A percentile compares a stretch with the other conserved stretches of the same genome.
Evolutionary conservation across 2,113 vertebrate species (phyloP).

Genomic region (Motacilla alba): DNA sequence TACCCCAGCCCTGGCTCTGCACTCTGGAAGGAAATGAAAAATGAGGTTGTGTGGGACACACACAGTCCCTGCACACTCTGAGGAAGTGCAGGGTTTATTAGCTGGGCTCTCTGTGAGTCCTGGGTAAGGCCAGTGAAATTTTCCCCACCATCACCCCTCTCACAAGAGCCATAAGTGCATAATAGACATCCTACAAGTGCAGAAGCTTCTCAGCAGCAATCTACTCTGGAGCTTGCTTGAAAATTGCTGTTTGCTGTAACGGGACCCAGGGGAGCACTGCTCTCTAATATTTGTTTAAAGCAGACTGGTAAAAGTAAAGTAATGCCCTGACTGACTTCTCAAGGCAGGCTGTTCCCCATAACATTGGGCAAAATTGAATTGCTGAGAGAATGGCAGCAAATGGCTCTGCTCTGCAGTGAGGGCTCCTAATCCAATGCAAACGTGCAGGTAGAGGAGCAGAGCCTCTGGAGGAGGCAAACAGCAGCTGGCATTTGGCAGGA

Average conservation of each 20-base stretch:
- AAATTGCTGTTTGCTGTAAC: slow-evolving; percentile 61
- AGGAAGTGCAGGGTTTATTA: not conserved
- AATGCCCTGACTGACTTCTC: slow-evolving; percentile 21
- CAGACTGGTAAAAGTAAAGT: slow-evolving; percentile 42
- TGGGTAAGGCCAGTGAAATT: not conserved
- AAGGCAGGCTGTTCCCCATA: not conserved
- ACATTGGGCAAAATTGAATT: not conserved
- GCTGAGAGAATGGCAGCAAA: not conserved
- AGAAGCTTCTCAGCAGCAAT: slow-evolving; percentile 36
- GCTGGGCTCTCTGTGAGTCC: not conserved
- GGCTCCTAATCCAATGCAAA: not conserved
- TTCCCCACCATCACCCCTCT: not conserved
- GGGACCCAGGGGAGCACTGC: slow-evolving; percentile 39
- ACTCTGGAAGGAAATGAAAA: not conserved
- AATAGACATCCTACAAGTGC: slow-evolving; percentile 7
- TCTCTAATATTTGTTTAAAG: slow-evolving; percentile 67
- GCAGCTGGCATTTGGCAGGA: not conserved
- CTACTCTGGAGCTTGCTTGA: slow-evolving; percentile 2
- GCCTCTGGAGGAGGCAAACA: not conserved
- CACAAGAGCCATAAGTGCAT: not conserved
- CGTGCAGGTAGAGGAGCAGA: not conserved
- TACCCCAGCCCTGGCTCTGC: not conserved
- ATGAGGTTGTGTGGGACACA: not conserved
- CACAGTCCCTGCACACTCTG: accelerated
- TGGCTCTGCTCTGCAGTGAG: not conserved